Conservation (phyloP, 2,113 vertebrate genomes). For the Gymnarchus niloticus region DNA sequence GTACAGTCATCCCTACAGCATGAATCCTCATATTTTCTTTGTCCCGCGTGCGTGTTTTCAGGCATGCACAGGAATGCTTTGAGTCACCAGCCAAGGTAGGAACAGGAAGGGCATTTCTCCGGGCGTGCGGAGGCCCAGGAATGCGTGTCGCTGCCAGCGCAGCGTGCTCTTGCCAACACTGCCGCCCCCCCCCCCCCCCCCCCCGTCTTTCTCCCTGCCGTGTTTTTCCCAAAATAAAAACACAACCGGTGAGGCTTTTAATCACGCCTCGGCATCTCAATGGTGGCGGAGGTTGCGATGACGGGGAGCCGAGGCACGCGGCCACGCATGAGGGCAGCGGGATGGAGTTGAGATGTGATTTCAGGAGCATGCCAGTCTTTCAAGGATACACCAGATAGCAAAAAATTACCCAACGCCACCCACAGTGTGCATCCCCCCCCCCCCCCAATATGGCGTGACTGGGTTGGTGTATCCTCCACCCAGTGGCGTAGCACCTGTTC, state of each 20-base stretch:
- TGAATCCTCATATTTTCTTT: background rate
- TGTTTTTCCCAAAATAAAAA: background rate
- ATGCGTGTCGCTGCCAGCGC: background rate
- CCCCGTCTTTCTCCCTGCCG: background rate
- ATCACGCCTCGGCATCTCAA: slow-evolving; percentile 15
- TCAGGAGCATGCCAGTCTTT: background rate
- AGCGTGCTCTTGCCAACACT: background rate
- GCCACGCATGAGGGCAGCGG: background rate
- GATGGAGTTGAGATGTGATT: background rate
- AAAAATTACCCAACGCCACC: too few relatives aligned
- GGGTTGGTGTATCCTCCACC: background rate
- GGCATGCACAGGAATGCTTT: slow-evolving; percentile 12
- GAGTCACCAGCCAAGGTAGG: slow-evolving; percentile 14
- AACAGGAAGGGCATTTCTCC: slow-evolving; percentile 7
- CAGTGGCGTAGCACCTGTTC: background rate
- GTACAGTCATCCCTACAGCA: background rate
- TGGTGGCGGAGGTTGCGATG: background rate
- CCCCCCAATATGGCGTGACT: background rate
- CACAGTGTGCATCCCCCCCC: background rate
- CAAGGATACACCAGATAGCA: background rate
- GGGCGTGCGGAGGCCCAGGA: background rate
- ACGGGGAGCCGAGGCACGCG: background rate
- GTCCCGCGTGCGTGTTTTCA: background rate
- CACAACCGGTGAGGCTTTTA: slow-evolving; percentile 19
- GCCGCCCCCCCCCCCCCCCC: background rate